Evolutionary conservation across 2,797 vertebrate species (phyloP).

Genomic region (Gadopsis bispinosus): DNA sequence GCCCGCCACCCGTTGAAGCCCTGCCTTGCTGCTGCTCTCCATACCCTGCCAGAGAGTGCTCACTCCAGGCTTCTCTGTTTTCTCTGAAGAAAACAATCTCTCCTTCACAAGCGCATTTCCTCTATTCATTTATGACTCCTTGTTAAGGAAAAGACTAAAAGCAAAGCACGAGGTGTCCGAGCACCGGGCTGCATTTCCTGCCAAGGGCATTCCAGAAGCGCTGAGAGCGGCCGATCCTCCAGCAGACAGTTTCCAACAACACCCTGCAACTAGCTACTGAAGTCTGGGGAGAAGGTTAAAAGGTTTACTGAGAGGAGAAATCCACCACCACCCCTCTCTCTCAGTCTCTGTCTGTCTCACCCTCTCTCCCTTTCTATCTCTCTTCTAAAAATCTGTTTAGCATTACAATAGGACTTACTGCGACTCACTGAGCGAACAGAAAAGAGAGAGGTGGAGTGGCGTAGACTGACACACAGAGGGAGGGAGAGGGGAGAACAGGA

Average conservation of each 20-base stretch:
- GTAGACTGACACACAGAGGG: background rate
- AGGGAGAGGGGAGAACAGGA: background rate
- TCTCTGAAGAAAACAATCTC: constrained; percentile 5
- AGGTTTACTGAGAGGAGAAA: constrained; percentile 30
- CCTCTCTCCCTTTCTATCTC: constrained; percentile 66
- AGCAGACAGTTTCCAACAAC: background rate
- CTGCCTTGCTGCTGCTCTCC: constrained; percentile 64
- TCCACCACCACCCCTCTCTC: constrained; percentile 74
- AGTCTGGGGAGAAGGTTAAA: background rate
- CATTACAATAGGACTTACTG: constrained; percentile 93
- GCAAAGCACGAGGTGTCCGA: constrained; percentile 40
- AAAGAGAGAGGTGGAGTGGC: constrained; percentile 59
- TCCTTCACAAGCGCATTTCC: constrained; percentile 57
- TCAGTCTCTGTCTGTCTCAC: constrained; percentile 55
- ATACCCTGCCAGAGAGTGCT: constrained; percentile 59
- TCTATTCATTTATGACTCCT: constrained; percentile 41
- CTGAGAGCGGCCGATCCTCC: constrained; percentile 37
- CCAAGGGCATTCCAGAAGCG: constrained; percentile 69
- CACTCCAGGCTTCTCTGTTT: constrained; percentile 32
- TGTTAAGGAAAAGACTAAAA: background rate
- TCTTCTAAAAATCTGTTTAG: constrained; percentile 87
- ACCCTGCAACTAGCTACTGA: background rate
- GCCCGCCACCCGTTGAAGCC: constrained; percentile 49
- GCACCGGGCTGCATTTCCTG: constrained; percentile 57
- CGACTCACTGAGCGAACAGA: constrained; percentile 90